phyloP scores from a whole-genome alignment of 2,888 invertebrate species.

The Iphiclides podalirius region DNA sequence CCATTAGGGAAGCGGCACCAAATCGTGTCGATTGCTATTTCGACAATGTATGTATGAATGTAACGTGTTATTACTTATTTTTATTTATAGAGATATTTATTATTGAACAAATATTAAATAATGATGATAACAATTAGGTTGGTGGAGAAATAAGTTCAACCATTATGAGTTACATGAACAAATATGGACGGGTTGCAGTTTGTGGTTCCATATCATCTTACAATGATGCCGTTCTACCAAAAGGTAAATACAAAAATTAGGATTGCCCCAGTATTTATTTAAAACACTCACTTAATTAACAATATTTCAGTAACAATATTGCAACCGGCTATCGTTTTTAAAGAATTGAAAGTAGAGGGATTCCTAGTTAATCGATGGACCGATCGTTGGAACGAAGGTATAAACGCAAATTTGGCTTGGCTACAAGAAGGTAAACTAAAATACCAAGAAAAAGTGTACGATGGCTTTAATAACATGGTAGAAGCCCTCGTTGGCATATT shows the following conservation, averaged over 20 bases:
- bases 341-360: constrained; percentile 85
- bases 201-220: constrained; percentile 86
- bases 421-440: constrained; percentile 84
- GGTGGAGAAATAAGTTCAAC: constrained; percentile 85
- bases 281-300: too few relatives aligned
- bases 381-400: constrained; percentile 82
- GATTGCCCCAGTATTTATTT: too few relatives aligned
- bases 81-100: too few relatives aligned
- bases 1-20: constrained; percentile 83
- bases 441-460: constrained; percentile 84
- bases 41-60: constrained; percentile 83
- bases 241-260: constrained; percentile 43
- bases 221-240: constrained; percentile 69
- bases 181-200: constrained; percentile 82
- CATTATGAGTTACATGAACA: constrained; percentile 83
- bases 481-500: constrained; percentile 83
- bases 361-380: constrained; percentile 80
- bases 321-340: constrained; percentile 80
- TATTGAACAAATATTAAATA: too few relatives aligned
- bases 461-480: constrained; percentile 87
- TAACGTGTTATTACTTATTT: neutral
- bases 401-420: constrained; percentile 82
- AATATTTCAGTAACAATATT: constrained; percentile 62
- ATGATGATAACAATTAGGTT: too few relatives aligned
- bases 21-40: constrained; percentile 87